Conservation (phyloP, 2,797 vertebrate genomes). For the Ibycter americanus region DNA sequence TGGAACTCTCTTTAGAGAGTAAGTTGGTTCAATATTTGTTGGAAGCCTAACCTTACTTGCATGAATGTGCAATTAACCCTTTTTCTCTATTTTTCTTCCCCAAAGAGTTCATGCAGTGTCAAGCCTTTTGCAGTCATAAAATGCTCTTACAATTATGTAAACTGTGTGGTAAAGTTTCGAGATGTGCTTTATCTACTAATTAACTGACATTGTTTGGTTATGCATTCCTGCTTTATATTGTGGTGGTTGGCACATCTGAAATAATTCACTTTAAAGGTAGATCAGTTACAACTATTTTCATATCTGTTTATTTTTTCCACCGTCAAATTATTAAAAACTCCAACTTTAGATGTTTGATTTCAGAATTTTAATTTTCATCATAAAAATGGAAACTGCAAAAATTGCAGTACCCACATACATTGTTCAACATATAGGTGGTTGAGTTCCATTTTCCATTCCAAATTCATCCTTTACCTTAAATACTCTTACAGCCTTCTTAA, state of each 20-base stretch:
- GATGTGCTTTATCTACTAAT: slow-evolving; percentile 83
- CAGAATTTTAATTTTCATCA: background rate
- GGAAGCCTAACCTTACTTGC: slow-evolving; percentile 80
- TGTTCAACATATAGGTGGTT: background rate
- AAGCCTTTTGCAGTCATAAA: slow-evolving; percentile 78
- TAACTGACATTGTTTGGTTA: slow-evolving; percentile 78
- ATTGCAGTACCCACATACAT: background rate
- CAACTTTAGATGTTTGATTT: background rate
- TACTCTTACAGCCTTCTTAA: background rate
- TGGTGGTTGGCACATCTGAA: slow-evolving; percentile 82
- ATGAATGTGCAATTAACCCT: slow-evolving; percentile 83
- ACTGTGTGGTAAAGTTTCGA: slow-evolving; percentile 73
- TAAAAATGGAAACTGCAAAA: background rate
- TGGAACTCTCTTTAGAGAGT: slow-evolving; percentile 97
- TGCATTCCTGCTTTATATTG: slow-evolving; percentile 77
- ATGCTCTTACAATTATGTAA: slow-evolving; percentile 71
- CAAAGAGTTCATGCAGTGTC: slow-evolving; percentile 76
- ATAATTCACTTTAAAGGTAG: background rate
- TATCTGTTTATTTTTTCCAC: slow-evolving; percentile 1
- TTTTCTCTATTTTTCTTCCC: slow-evolving; percentile 77
- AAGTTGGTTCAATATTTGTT: slow-evolving; percentile 89
- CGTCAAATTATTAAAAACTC: slow-evolving; percentile 2
- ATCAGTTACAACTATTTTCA: background rate
- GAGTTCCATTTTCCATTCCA: slow-evolving; percentile 41
- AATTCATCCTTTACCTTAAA: slow-evolving; percentile 21